phyloP scores from a whole-genome alignment of 2,797 vertebrate species.

The Galaxias olidus region DNA sequence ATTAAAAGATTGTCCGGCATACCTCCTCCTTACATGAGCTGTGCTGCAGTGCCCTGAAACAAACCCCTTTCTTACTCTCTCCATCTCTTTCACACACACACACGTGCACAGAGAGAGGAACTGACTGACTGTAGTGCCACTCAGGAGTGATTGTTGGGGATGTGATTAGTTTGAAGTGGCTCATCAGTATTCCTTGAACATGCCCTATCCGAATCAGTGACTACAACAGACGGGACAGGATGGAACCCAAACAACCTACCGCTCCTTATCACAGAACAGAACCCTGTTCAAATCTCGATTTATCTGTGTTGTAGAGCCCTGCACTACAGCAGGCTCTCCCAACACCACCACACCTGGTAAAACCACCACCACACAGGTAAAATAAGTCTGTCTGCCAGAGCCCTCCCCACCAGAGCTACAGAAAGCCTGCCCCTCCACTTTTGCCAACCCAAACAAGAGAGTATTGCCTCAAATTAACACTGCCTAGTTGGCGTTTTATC shows the following conservation, averaged over 20 bases:
- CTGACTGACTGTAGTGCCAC: slow-evolving; percentile 45
- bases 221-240: background rate
- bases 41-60: slow-evolving; percentile 32
- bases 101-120: background rate
- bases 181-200: slow-evolving; percentile 37
- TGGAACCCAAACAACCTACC: too few species aligned
- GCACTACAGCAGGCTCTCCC: too few species aligned
- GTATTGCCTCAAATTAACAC: background rate
- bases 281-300: too few species aligned
- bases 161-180: slow-evolving; percentile 41
- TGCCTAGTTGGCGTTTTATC: slow-evolving; percentile 30
- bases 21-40: slow-evolving; percentile 11
- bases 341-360: too few species aligned
- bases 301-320: too few species aligned
- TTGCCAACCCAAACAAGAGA: too few species aligned
- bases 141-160: slow-evolving; percentile 37
- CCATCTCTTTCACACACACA: slow-evolving; percentile 11
- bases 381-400: too few species aligned
- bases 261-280: too few species aligned
- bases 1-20: slow-evolving; percentile 65
- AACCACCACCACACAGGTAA: too few species aligned
- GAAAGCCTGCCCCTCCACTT: too few species aligned
- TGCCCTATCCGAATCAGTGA: background rate
- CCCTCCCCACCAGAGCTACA: too few species aligned
- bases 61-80: slow-evolving; percentile 23